Conservation (phyloP, 2,113 vertebrate species). For the Salvelinus namaycush region DNA sequence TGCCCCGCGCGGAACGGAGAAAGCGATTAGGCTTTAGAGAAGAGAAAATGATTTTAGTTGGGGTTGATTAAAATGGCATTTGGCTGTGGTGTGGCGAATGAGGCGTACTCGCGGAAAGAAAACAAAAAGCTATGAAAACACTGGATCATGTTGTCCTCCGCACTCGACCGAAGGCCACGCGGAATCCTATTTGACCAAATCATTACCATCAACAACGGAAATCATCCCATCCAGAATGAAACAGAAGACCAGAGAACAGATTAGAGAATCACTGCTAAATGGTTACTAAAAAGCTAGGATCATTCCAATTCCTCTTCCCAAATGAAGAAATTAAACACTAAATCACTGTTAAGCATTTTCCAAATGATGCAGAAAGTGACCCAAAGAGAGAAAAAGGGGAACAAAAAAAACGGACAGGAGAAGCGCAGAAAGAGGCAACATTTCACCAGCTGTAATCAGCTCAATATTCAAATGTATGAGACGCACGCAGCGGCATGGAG, state of each 20-base stretch:
- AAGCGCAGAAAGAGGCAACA: neutral
- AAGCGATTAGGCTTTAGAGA: constrained; percentile 48
- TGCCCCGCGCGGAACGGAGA: constrained; percentile 46
- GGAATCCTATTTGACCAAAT: constrained; percentile 52
- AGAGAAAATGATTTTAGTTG: constrained; percentile 34
- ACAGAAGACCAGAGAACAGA: neutral
- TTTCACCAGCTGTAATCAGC: neutral
- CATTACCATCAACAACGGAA: neutral
- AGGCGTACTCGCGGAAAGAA: constrained; percentile 31
- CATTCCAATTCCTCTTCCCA: neutral
- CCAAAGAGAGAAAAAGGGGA: neutral
- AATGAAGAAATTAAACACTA: neutral
- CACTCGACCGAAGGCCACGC: constrained; percentile 43
- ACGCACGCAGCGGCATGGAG: neutral
- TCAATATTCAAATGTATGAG: neutral
- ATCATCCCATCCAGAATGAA: neutral
- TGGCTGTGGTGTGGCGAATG: constrained; percentile 34
- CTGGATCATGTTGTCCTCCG: constrained; percentile 52
- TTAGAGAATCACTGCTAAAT: neutral
- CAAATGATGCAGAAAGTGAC: no score
- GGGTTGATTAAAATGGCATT: constrained; percentile 56
- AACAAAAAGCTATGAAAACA: constrained; percentile 41
- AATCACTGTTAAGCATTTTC: neutral
- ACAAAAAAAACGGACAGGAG: neutral
- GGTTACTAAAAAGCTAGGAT: neutral